Percentiles rank a stretch among this genome's conserved stretches.
Conservation (phyloP, 2,888 invertebrate genomes). For the Eurois occulta region DNA sequence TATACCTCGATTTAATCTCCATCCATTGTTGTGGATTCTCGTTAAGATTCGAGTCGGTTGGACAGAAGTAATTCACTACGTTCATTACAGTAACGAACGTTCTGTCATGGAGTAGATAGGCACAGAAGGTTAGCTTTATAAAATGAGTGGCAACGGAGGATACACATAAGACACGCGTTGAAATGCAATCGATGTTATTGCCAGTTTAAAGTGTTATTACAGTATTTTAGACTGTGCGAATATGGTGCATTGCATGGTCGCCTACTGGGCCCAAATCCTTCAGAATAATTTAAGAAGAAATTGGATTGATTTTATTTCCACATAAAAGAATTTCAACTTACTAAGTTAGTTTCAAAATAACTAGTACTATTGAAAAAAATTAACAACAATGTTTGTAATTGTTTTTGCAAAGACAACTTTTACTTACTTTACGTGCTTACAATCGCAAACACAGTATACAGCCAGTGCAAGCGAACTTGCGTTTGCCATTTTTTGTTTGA, state of each 20-base stretch:
- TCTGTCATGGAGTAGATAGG: not conserved
- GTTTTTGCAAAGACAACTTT: not conserved
- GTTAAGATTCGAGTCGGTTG: constrained; percentile 65
- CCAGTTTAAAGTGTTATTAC: not conserved
- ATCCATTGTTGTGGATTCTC: constrained; percentile 62
- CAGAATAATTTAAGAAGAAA: not conserved
- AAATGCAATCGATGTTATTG: not conserved
- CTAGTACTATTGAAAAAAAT: not conserved
- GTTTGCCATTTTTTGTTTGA: not conserved
- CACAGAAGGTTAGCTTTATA: not conserved
- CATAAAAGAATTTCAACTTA: not conserved
- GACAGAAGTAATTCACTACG: constrained; percentile 62
- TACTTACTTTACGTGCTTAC: rapidly evolving
- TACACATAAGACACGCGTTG: not conserved
- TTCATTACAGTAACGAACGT: constrained; percentile 65
- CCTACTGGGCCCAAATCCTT: not conserved
- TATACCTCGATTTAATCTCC: constrained; percentile 57
- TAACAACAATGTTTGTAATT: not conserved
- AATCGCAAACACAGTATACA: not conserved
- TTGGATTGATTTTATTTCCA: not conserved
- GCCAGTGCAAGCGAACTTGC: not conserved
- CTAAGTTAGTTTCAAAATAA: not conserved
- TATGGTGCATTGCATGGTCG: not conserved
- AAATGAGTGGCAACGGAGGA: not conserved
- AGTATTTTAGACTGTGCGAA: not conserved